Evolutionary conservation across 2,888 invertebrate genomes (phyloP).

Genomic region (Molanna angustata): DNA sequence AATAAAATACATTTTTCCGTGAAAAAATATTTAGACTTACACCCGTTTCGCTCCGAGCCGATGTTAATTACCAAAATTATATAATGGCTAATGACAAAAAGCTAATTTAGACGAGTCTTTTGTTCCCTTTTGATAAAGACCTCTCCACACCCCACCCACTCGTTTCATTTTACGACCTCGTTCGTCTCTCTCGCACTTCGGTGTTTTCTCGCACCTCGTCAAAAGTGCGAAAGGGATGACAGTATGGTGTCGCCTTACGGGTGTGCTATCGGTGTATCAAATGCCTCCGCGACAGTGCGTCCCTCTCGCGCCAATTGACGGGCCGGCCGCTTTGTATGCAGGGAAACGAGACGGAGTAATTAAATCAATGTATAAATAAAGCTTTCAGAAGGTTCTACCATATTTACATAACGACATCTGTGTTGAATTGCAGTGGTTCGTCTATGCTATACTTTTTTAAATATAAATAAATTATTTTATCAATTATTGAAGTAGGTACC

Average conservation of each 20-base stretch:
- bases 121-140: constrained; percentile 31
- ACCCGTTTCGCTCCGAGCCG: constrained; percentile 6
- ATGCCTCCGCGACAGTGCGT: constrained; percentile 5
- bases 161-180: not conserved
- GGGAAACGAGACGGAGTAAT: constrained; percentile 19
- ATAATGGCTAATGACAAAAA: constrained; percentile 34
- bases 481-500: too few relatives aligned
- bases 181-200: constrained; percentile 3
- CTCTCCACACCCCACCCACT: too few relatives aligned
- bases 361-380: constrained; percentile 27
- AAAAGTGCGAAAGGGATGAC: constrained; percentile 8
- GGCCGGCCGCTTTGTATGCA: constrained; percentile 7
- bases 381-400: constrained; percentile 27
- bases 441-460: constrained; percentile 13
- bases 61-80: constrained; percentile 33
- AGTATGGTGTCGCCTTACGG: not conserved
- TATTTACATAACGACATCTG: constrained; percentile 32
- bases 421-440: constrained; percentile 6
- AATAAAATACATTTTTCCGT: constrained; percentile 11
- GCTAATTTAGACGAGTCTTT: constrained; percentile 34
- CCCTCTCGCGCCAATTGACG: constrained; percentile 12
- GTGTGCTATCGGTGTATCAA: constrained; percentile 12
- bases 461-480: too few relatives aligned
- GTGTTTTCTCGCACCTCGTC: not conserved
- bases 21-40: constrained; percentile 9